Conservation (phyloP, 2,888 invertebrate genomes). For the Lasioglossum villosulum region DNA sequence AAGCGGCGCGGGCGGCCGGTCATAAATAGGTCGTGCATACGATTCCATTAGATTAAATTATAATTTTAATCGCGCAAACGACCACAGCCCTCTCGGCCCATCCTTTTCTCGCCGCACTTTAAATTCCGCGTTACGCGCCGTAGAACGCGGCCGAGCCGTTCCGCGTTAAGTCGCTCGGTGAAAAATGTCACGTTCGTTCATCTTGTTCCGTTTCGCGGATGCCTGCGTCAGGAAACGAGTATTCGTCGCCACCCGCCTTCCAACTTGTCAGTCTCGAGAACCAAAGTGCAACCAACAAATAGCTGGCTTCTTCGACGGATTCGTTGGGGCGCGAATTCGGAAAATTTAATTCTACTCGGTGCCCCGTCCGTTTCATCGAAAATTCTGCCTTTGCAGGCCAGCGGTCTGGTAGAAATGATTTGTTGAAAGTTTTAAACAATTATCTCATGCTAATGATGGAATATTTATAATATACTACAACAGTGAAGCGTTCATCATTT, state of each 20-base stretch:
- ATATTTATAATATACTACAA: too few species aligned
- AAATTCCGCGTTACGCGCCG: slow-evolving; percentile 37
- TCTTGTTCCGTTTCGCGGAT: background rate
- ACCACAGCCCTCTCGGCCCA: slow-evolving; percentile 5
- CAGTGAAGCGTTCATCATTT: background rate
- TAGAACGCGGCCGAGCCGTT: slow-evolving; percentile 23
- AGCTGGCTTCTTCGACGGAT: background rate
- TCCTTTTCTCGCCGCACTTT: slow-evolving; percentile 22
- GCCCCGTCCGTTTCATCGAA: background rate
- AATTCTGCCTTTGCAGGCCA: background rate
- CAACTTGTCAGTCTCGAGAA: background rate
- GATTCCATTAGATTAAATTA: slow-evolving; percentile 72
- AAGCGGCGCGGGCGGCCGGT: background rate
- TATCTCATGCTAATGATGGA: background rate
- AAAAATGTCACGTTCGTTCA: slow-evolving; percentile 23
- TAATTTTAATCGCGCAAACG: slow-evolving; percentile 71
- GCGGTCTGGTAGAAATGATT: background rate
- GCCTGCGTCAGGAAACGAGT: background rate
- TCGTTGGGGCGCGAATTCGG: background rate
- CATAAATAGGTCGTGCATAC: slow-evolving; percentile 66
- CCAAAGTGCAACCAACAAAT: background rate
- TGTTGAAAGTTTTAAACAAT: background rate
- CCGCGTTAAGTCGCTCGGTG: slow-evolving; percentile 35
- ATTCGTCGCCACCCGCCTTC: background rate
- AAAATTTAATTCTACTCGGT: background rate